A percentile compares a stretch with the other conserved stretches of the same genome.
These are phyloP conservation scores for Margarornis squamiger DNA, from an alignment of 2,797 vertebrate species.

Conservation along the genomic window DNA sequence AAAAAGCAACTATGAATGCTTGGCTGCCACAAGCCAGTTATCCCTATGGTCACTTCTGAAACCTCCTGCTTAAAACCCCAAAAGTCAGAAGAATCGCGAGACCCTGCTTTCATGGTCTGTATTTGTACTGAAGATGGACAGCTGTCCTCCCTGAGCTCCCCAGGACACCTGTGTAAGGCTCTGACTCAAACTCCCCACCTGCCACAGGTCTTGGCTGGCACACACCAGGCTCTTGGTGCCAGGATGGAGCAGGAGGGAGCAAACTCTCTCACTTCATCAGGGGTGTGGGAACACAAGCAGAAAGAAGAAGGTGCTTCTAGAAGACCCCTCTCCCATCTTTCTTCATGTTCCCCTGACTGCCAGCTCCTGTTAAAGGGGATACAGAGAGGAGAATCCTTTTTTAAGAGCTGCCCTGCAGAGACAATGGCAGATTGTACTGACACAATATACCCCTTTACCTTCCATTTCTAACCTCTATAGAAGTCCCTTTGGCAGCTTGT, in stretches of 20 bases:
- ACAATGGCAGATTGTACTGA: neutral
- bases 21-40: neutral
- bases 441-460: neutral
- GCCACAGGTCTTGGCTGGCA: neutral
- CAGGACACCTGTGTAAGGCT: neutral
- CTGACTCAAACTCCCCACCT: neutral
- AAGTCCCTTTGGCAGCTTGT: neutral
- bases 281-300: neutral
- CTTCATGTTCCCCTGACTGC: neutral
- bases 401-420: neutral
- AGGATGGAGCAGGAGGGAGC: neutral
- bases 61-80: neutral
- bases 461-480: neutral
- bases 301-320: accelerated
- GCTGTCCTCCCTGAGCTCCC: neutral
- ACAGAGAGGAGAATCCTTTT: neutral
- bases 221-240: neutral
- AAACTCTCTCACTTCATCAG: neutral
- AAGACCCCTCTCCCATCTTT: neutral
- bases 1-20: accelerated
- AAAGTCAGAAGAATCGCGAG: neutral
- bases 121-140: neutral
- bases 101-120: accelerated
- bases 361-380: neutral
- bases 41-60: neutral